phyloP scores from a whole-genome alignment of 1,140 invertebrate genomes.

The Ostrea edulis region DNA sequence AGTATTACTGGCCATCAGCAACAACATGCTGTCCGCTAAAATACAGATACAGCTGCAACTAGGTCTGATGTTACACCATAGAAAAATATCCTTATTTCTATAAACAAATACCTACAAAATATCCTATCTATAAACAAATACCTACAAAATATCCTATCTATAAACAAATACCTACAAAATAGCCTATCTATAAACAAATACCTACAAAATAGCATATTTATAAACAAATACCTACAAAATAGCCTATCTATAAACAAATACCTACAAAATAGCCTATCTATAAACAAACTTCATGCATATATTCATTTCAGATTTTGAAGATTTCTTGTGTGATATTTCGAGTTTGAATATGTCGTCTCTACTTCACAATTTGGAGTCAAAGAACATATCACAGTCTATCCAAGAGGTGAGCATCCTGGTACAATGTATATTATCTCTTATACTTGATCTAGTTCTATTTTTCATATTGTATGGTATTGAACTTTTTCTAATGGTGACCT shows the following conservation, averaged over 20 bases:
- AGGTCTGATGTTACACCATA: neutral
- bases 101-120: too few relatives aligned
- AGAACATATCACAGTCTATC: constrained; percentile 5
- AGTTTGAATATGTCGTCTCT: constrained; percentile 31
- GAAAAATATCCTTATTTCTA: neutral
- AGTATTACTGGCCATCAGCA: neutral
- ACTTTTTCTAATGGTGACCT: neutral
- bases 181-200: too few relatives aligned
- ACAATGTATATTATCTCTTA: neutral
- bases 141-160: neutral
- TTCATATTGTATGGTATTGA: too few relatives aligned
- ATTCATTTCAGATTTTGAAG: constrained; percentile 36
- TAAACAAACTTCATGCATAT: neutral
- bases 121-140: too few relatives aligned
- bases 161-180: too few relatives aligned
- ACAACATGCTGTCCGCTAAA: neutral
- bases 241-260: too few relatives aligned
- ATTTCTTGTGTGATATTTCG: constrained; percentile 41
- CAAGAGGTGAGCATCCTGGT: neutral
- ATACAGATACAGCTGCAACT: constrained; percentile 13
- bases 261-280: too few relatives aligned
- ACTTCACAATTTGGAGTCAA: constrained; percentile 7
- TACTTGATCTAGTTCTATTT: neutral
- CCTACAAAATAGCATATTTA: too few relatives aligned
- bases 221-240: too few relatives aligned